These are phyloP conservation scores for Candoia aspera DNA, from an alignment of 2,113 vertebrate genomes.

Conservation along the genomic window DNA sequence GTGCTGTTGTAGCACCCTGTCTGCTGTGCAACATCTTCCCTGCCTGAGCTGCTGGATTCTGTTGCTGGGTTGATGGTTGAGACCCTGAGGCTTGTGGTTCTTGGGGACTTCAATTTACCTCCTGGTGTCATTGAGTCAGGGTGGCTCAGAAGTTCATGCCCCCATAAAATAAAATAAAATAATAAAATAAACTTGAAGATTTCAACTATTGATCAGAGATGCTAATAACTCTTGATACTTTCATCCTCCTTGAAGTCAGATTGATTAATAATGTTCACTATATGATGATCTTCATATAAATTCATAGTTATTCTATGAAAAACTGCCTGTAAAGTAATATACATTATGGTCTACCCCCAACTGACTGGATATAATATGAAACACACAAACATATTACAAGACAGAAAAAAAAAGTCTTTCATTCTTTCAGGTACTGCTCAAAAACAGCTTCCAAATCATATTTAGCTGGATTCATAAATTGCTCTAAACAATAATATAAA, in stretches of 20 bases:
- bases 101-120: neutral
- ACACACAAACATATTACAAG: neutral
- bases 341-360: neutral
- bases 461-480: neutral
- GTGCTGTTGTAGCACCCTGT: neutral
- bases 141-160: neutral
- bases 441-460: neutral
- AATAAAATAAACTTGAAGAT: neutral
- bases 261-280: neutral
- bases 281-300: neutral
- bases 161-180: neutral
- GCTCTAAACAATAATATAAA: neutral
- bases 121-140: neutral
- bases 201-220: neutral
- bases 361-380: neutral
- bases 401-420: neutral
- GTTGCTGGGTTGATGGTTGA: neutral
- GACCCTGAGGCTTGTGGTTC: neutral
- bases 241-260: neutral
- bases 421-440: neutral
- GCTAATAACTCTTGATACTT: neutral
- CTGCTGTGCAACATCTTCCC: neutral
- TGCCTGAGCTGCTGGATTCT: neutral
- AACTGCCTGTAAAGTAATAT: neutral
- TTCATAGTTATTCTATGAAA: neutral